phyloP scores from a whole-genome alignment of 1,140 invertebrate species.

The Drosophila orena region DNA sequence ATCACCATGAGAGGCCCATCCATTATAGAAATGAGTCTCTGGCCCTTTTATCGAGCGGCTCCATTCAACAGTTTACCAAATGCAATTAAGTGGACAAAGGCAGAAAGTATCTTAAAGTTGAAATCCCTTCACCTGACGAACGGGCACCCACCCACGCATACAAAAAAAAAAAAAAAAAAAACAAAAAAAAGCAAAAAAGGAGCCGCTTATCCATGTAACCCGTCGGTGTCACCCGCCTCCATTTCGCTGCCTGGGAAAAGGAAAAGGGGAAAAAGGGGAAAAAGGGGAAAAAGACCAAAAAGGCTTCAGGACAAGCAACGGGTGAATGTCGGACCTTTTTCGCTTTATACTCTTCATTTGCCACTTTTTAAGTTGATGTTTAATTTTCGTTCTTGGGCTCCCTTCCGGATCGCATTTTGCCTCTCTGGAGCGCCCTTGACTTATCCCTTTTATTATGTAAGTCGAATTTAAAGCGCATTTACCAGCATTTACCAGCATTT shows the following conservation, averaged over 20 bases:
- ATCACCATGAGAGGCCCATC: conserved; percentile 36
- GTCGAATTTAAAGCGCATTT: conserved; percentile 6
- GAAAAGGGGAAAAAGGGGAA: no score
- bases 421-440: conserved; percentile 11
- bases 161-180: no score
- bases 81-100: conserved; percentile 41
- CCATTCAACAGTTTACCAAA: conserved; percentile 44
- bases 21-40: conserved; percentile 18
- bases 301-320: conserved; percentile 5
- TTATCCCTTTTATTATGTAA: background rate
- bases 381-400: conserved; percentile 34
- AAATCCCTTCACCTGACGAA: conserved; percentile 14
- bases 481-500: background rate
- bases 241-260: background rate
- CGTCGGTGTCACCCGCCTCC: conserved; percentile 10
- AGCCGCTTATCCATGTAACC: conserved; percentile 25
- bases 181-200: no score
- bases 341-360: conserved; percentile 31
- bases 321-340: conserved; percentile 20
- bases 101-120: conserved; percentile 26
- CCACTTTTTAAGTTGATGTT: conserved; percentile 48
- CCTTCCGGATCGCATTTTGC: conserved; percentile 17
- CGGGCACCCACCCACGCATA: background rate
- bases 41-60: conserved; percentile 9
- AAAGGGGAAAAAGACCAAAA: background rate